Evolutionary conservation across 2,113 vertebrate genomes (phyloP).

Genomic region (Mastomys coucha): DNA sequence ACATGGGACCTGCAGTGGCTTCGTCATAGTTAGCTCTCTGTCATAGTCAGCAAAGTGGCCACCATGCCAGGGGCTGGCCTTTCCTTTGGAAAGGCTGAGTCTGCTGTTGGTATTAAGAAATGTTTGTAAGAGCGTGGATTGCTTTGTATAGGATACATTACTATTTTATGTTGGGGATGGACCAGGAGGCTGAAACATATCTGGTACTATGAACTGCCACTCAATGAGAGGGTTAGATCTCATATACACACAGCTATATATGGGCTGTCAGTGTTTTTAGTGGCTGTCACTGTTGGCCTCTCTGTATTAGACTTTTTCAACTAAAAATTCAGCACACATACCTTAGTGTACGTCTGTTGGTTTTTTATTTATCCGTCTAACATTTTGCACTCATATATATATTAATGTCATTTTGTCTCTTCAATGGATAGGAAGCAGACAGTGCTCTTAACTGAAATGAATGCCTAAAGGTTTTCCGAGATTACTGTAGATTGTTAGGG

Average conservation of each 20-base stretch:
- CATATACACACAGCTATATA: neutral
- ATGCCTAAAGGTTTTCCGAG: slow-evolving; percentile 1
- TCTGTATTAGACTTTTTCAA: neutral
- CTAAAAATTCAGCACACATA: neutral
- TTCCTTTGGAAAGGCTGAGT: neutral
- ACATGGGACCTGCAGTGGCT: neutral
- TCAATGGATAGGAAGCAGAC: neutral
- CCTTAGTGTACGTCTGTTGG: slow-evolving; percentile 14
- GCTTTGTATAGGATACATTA: neutral
- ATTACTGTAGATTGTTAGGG: slow-evolving; percentile 6
- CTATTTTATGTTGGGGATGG: neutral
- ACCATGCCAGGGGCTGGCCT: neutral
- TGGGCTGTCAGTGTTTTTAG: neutral
- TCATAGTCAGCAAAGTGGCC: neutral
- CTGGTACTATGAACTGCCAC: neutral
- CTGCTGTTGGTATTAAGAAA: neutral
- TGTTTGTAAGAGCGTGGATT: neutral
- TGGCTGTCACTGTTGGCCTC: neutral
- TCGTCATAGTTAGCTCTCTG: too few species aligned
- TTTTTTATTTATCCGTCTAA: slow-evolving; percentile 4
- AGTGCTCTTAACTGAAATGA: slow-evolving; percentile 37
- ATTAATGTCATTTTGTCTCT: neutral
- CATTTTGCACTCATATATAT: neutral
- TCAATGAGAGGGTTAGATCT: neutral
- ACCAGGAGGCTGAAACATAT: neutral